phyloP scores from a whole-genome alignment of 1,140 invertebrate species.

The Platorchestia sp. region DNA sequence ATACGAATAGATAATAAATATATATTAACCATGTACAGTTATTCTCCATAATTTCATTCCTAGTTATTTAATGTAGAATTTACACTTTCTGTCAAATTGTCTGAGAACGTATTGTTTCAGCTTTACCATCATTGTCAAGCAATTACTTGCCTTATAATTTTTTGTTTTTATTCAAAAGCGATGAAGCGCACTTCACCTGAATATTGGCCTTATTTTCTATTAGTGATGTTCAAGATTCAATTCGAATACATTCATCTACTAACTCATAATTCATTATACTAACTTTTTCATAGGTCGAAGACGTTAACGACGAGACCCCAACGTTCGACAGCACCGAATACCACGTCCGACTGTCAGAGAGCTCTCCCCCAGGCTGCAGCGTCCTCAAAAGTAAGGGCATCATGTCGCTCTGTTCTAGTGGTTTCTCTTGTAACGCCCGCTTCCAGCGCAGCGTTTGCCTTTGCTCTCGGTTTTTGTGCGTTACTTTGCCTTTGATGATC shows the following conservation, averaged over 20 bases:
- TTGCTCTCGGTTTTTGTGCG: slow-evolving; percentile 28
- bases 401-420: slow-evolving; percentile 57
- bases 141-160: too few species aligned
- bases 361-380: slow-evolving; percentile 63
- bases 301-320: slow-evolving; percentile 92
- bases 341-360: slow-evolving; percentile 83
- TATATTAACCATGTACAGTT: too few species aligned
- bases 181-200: not conserved
- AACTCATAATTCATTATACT: not conserved
- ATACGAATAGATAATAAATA: too few species aligned
- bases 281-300: slow-evolving; percentile 79
- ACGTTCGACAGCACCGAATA: slow-evolving; percentile 88
- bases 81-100: too few species aligned
- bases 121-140: too few species aligned
- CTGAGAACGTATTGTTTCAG: too few species aligned
- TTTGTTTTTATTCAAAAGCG: not conserved
- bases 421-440: not conserved
- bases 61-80: too few species aligned
- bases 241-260: not conserved
- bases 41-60: too few species aligned
- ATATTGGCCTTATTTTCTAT: not conserved
- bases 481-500: slow-evolving; percentile 33
- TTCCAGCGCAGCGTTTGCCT: not conserved
- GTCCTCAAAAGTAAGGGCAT: slow-evolving; percentile 63
- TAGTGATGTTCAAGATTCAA: not conserved